Evolutionary conservation across 1,140 invertebrate species (phyloP), one percentile per base, ranked within the genome.

Genomic region (Centruroides vittatus): DNA sequence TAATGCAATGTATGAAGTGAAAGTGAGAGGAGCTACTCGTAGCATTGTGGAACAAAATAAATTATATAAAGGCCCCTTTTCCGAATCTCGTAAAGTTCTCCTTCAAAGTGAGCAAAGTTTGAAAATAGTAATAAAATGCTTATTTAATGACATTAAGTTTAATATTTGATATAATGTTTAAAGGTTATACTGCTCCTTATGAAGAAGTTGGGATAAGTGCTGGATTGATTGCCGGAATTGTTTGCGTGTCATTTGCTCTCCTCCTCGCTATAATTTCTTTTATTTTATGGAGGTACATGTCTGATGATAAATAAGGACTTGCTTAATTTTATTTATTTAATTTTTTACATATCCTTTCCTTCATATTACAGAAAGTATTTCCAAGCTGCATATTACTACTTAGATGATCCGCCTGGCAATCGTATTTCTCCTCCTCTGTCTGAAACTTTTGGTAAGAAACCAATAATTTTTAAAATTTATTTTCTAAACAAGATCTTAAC

Each of bases 321-420:
- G 2, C 23, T 23, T 23, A 23, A 1, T 23, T 23, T 23, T 23
- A 23, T 23, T 23, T 23, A 23, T 23, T 23, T 23, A 23, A 23
- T 23, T 23, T 23, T 23, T 23, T 23, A 23, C 23, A 23, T 23
- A 23, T 23, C 23, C 2, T 0, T 23, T 23, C 0, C 23, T 23
- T 23, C 2, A 23, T 23, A 23, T 57, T 57, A 23, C 34, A 63
- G 85, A 74, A 84, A 85, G 76, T 87, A 84, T 70, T 86, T 88
- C 71, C 84, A 86, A 73, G 85, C 84, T 46, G 82, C 84, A 13
- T 89, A 89, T 70, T 88, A 88, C 70, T 89, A 87, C 69, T 72
- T 88, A 69, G 85, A 87, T 70, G 86, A 88, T 74, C 83, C 84
- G 36, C 83, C 84, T 11, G 75, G 74, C 63, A 63, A 63, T 36